Evolutionary conservation across 2,888 invertebrate species (phyloP).

Genomic region (Thysanoteuthis rhombus): DNA sequence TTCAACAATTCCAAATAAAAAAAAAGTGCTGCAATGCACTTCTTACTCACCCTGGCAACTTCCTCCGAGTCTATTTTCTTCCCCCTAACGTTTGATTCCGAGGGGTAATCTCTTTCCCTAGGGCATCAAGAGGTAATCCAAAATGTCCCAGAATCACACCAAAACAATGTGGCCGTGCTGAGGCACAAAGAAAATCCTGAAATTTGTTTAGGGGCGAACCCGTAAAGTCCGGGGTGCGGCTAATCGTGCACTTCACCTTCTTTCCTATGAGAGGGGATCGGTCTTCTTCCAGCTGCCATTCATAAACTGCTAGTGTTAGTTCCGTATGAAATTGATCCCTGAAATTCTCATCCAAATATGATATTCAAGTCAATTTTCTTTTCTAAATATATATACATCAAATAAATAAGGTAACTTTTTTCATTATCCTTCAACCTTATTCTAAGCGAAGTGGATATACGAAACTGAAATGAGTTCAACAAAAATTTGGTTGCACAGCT

Average conservation of each 20-base stretch:
- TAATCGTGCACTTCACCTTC: background rate
- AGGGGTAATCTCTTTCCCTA: background rate
- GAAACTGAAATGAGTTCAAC: background rate
- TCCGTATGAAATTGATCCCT: background rate
- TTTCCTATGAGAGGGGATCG: background rate
- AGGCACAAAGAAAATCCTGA: background rate
- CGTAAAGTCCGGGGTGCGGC: background rate
- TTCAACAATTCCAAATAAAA: too few species aligned
- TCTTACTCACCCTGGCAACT: too few species aligned
- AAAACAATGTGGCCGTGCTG: background rate
- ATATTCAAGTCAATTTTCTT: background rate
- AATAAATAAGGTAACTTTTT: background rate
- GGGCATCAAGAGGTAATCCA: slow-evolving; percentile 1
- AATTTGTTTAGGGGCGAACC: background rate
- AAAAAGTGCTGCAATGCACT: too few species aligned
- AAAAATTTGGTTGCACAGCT: background rate
- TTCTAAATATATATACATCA: background rate
- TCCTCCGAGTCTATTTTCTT: background rate
- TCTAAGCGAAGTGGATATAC: background rate
- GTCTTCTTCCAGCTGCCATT: background rate
- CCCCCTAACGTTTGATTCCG: slow-evolving; percentile 12
- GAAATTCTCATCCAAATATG: background rate
- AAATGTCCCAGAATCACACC: background rate
- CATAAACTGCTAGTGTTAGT: background rate
- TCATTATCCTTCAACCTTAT: background rate